phyloP scores from a whole-genome alignment of 2,113 vertebrate genomes.

The Nannobrachium achirus region DNA sequence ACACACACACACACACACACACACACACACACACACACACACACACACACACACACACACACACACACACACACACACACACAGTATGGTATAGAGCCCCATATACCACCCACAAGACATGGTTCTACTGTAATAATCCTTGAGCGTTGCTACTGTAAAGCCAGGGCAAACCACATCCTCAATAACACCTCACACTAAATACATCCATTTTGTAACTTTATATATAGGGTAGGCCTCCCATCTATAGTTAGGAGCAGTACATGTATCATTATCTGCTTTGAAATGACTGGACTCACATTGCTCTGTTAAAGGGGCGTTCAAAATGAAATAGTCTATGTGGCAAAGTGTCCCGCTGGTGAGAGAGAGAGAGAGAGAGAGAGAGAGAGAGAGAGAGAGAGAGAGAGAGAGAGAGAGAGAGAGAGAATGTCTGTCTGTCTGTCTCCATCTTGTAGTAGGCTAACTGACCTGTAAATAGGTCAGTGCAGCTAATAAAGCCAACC shows the following conservation, averaged over 20 bases:
- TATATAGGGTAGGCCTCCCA: conserved; percentile 10
- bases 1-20: background rate
- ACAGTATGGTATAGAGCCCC: background rate
- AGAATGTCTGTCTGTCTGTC: background rate
- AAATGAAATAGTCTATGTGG: background rate
- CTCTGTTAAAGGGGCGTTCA: background rate
- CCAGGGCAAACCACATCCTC: conserved; percentile 40
- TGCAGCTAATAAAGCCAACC: conserved; percentile 18
- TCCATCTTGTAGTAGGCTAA: conserved; percentile 15
- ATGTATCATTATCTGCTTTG: conserved; percentile 50
- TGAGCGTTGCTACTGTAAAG: conserved; percentile 24
- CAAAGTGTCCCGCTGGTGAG: background rate
- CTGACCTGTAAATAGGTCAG: conserved; percentile 62
- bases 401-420: background rate
- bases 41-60: background rate
- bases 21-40: conserved; percentile 12
- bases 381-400: background rate
- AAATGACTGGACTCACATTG: conserved; percentile 33
- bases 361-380: conserved; percentile 5
- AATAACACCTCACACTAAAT: conserved; percentile 21
- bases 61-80: background rate
- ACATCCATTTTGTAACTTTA: conserved; percentile 36
- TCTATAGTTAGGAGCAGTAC: conserved; percentile 27
- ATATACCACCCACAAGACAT: conserved; percentile 28
- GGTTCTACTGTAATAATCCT: conserved; percentile 26